Percentiles rank a stretch among this genome's conserved stretches.
These are phyloP conservation scores for Drosophila bunnanda DNA, from an alignment of 2,888 invertebrate genomes.

Conservation along the genomic window DNA sequence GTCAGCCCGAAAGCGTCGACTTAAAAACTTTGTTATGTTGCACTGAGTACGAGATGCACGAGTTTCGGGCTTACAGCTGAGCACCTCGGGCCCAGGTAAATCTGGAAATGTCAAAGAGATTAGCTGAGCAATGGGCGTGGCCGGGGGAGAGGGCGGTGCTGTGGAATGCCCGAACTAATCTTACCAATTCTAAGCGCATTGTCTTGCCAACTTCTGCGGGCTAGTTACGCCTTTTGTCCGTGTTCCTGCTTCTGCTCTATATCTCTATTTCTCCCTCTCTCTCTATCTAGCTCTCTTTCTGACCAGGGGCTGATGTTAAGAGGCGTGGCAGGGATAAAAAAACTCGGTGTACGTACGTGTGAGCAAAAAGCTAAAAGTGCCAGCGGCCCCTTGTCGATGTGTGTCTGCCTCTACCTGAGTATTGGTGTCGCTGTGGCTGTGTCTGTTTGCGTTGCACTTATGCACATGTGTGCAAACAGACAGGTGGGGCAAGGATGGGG, in stretches of 20 bases:
- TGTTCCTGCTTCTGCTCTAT: conserved; percentile 24
- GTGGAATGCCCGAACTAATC: conserved; percentile 67
- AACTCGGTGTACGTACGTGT: conserved; percentile 43
- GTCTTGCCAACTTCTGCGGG: conserved; percentile 58
- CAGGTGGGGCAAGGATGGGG: conserved; percentile 11
- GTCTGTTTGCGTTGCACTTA: conserved; percentile 71
- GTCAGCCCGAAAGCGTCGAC: conserved; percentile 35
- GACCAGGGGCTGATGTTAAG: conserved; percentile 27
- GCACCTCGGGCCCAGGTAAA: conserved; percentile 62
- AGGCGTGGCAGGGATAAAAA: conserved; percentile 54
- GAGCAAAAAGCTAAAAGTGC: conserved; percentile 70
- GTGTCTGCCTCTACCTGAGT: conserved; percentile 23
- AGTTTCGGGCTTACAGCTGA: conserved; percentile 40
- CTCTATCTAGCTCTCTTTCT: conserved; percentile 1
- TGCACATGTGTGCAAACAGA: conserved; percentile 73
- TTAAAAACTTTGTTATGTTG: conserved; percentile 36
- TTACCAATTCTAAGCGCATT: conserved; percentile 78
- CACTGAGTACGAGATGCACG: conserved; percentile 12
- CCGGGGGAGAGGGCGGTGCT: conserved; percentile 22
- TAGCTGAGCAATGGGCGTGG: conserved; percentile 38
- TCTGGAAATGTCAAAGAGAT: conserved; percentile 71
- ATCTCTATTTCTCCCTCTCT: background rate
- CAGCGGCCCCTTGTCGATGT: conserved; percentile 49
- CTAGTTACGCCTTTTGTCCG: conserved; percentile 48
- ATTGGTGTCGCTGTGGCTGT: conserved; percentile 35